Conservation (phyloP, 2,113 vertebrate genomes). For the Ginglymostoma cirratum region DNA sequence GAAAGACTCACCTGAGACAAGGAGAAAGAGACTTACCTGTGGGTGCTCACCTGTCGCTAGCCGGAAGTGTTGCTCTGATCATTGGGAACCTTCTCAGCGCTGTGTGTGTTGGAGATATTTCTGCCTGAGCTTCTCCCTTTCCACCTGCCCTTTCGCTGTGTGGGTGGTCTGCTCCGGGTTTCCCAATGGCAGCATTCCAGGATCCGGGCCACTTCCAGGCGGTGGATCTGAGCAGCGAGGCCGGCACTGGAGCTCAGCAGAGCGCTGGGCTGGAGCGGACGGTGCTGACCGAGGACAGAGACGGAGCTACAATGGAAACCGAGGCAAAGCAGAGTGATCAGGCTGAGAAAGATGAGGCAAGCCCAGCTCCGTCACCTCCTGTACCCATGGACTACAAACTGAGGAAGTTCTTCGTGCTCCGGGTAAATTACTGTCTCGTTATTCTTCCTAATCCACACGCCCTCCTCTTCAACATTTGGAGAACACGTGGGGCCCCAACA, state of each 20-base stretch:
- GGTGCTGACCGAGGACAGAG: not conserved
- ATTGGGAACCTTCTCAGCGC: not conserved
- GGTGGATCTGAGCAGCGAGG: not conserved
- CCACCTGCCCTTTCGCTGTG: not conserved
- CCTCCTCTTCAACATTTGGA: too few relatives aligned
- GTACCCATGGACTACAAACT: not conserved
- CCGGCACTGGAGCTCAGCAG: not conserved
- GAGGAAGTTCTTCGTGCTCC: constrained; percentile 11
- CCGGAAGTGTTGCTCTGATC: not conserved
- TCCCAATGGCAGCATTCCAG: not conserved
- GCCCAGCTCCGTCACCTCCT: not conserved
- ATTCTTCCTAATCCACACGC: too few relatives aligned
- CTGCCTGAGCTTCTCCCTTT: not conserved
- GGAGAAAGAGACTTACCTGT: too few relatives aligned
- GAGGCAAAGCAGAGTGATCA: not conserved
- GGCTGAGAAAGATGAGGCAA: not conserved
- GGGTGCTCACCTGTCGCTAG: not conserved
- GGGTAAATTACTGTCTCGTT: not conserved
- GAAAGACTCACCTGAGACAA: not conserved
- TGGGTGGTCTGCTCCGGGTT: too few relatives aligned
- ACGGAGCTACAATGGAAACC: not conserved
- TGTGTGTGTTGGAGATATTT: not conserved
- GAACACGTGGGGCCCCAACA: too few relatives aligned
- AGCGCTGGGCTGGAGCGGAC: not conserved
- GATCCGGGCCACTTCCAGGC: not conserved